Conservation (phyloP, 2,113 vertebrate genomes). For the Brachyistius frenatus region DNA sequence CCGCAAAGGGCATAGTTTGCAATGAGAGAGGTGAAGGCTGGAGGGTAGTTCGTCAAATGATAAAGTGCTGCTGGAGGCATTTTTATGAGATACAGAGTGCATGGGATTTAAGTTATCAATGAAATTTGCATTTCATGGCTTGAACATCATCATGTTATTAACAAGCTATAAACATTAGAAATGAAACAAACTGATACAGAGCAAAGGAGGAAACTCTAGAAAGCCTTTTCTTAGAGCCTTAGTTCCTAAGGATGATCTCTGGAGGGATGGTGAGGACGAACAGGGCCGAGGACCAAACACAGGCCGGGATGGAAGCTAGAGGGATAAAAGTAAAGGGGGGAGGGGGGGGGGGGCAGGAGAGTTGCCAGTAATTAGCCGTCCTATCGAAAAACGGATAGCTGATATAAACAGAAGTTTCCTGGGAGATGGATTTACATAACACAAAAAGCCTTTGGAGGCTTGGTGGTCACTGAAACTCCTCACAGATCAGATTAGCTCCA, state of each 20-base stretch:
- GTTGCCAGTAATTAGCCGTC: constrained; percentile 44
- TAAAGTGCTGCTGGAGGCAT: neutral
- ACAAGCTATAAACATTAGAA: neutral
- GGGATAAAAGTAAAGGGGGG: constrained; percentile 21
- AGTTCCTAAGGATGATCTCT: constrained; percentile 9
- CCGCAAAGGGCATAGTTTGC: constrained; percentile 42
- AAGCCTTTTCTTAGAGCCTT: constrained; percentile 2
- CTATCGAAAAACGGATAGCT: constrained; percentile 12
- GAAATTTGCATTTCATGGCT: constrained; percentile 14
- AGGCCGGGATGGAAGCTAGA: constrained; percentile 19
- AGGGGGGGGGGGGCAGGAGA: neutral
- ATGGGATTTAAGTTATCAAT: constrained; percentile 7
- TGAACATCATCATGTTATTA: neutral
- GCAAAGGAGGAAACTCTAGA: neutral
- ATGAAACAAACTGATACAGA: neutral
- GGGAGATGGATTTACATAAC: constrained; percentile 50
- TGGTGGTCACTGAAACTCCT: constrained; percentile 38
- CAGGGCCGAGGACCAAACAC: neutral
- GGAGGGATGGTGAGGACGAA: neutral
- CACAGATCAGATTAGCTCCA: constrained; percentile 32
- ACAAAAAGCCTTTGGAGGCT: constrained; percentile 17
- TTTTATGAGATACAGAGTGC: constrained; percentile 10
- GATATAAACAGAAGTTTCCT: constrained; percentile 34
- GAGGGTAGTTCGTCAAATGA: constrained; percentile 3
- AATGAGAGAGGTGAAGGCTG: constrained; percentile 17